Conservation (phyloP, 53 echinoderm and acorn worm genomes). For the Echinometra lucunter region DNA sequence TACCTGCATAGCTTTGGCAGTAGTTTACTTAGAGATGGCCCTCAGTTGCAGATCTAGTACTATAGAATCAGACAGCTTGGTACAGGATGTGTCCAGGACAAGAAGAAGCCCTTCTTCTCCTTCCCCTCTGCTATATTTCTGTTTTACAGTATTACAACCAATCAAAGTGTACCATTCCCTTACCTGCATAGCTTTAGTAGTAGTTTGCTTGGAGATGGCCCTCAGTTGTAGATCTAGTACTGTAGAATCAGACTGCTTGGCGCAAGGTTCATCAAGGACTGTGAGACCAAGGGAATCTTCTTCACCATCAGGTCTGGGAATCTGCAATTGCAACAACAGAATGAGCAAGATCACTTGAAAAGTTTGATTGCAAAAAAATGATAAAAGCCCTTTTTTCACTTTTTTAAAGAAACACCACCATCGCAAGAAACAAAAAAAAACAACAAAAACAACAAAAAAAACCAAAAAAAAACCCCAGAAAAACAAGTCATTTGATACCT, state of each 20-base stretch:
- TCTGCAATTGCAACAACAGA: conserved; percentile 66
- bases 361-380: too few relatives aligned
- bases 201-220: conserved; percentile 98
- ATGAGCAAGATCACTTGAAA: too few relatives aligned
- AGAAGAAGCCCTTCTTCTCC: conserved; percentile 80
- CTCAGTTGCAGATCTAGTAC: conserved; percentile 96
- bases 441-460: too few relatives aligned
- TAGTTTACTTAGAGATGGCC: conserved; percentile 97
- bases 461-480: too few relatives aligned
- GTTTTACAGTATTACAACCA: too few relatives aligned
- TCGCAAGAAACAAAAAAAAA: too few relatives aligned
- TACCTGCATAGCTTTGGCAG: conserved; percentile 89
- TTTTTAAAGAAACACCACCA: too few relatives aligned
- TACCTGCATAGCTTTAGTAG: conserved; percentile 90
- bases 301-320: conserved; percentile 88
- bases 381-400: too few relatives aligned
- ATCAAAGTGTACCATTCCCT: background rate
- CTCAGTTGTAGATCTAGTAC: conserved; percentile 96
- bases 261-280: conserved; percentile 96
- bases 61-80: conserved; percentile 97
- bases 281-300: conserved; percentile 89
- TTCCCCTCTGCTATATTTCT: background rate
- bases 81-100: conserved; percentile 94
- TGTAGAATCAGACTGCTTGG: conserved; percentile 98
- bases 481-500: too few relatives aligned